A percentile compares a stretch with the other conserved stretches of the same genome.
Evolutionary conservation across 1,140 invertebrate genomes (phyloP).

Genomic region (Nasonia giraulti): DNA sequence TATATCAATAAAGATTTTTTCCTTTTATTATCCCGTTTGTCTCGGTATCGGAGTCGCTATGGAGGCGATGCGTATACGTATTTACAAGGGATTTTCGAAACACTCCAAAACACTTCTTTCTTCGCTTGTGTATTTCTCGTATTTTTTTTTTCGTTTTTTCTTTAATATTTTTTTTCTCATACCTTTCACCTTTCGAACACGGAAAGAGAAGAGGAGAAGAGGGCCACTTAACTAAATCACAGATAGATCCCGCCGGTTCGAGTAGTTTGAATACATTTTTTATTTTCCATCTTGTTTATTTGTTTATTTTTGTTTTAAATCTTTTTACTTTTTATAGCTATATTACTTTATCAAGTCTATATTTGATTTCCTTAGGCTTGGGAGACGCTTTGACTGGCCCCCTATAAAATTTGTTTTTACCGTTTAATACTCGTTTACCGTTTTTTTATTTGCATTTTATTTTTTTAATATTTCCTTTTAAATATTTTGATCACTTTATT

Average conservation of each 20-base stretch:
- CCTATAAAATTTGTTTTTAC: constrained; percentile 63
- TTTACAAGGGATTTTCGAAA: constrained; percentile 54
- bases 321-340: constrained; percentile 60
- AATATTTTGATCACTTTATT: constrained; percentile 47
- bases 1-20: neutral
- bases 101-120: constrained; percentile 15
- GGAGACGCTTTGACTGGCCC: constrained; percentile 63
- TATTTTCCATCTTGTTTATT: neutral
- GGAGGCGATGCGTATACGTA: constrained; percentile 54
- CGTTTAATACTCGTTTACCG: constrained; percentile 29
- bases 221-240: constrained; percentile 71
- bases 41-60: constrained; percentile 19
- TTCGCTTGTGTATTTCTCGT: constrained; percentile 27
- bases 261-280: constrained; percentile 52
- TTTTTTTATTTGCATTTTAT: neutral
- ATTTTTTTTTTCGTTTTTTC: constrained; percentile 16
- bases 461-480: constrained; percentile 40
- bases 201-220: constrained; percentile 47
- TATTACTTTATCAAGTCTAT: constrained; percentile 71
- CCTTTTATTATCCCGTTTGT: neutral
- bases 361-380: constrained; percentile 73
- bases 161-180: constrained; percentile 51
- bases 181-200: constrained; percentile 30
- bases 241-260: constrained; percentile 66
- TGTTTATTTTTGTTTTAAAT: constrained; percentile 20